Conservation (phyloP, 2,113 vertebrate species). For the Psettodes erumei region DNA sequence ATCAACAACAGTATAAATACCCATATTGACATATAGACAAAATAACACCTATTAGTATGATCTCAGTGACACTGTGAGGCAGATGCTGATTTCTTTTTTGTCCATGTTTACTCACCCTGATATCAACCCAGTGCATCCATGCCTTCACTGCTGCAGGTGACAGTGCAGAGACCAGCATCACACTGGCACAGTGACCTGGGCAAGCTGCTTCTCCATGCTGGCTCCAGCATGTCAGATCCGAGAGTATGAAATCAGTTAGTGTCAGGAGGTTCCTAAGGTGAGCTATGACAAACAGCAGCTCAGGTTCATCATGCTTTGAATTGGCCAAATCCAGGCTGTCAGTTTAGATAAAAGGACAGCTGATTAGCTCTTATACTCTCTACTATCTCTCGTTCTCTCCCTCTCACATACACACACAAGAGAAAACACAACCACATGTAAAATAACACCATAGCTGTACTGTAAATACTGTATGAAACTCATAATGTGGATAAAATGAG, state of each 20-base stretch:
- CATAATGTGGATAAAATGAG: not conserved
- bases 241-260: not conserved
- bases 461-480: too few species aligned
- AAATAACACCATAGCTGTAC: not conserved
- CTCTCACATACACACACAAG: not conserved
- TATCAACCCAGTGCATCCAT: slow-evolving; percentile 71
- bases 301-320: slow-evolving; percentile 8
- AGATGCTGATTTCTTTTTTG: not conserved
- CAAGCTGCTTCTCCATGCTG: slow-evolving; percentile 81
- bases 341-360: slow-evolving; percentile 50
- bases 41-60: too few species aligned
- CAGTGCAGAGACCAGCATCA: slow-evolving; percentile 83
- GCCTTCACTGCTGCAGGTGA: slow-evolving; percentile 82
- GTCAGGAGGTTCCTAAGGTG: slow-evolving; percentile 8
- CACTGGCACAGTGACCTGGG: slow-evolving; percentile 85
- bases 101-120: slow-evolving; percentile 47
- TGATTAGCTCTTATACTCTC: slow-evolving; percentile 54
- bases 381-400: too few species aligned
- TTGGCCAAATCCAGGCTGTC: slow-evolving; percentile 8
- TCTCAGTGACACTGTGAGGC: too few species aligned
- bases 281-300: not conserved
- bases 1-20: too few species aligned
- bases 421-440: not conserved
- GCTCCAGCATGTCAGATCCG: slow-evolving; percentile 16
- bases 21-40: too few species aligned